phyloP scores from a whole-genome alignment of 2,113 vertebrate genomes.

The Brachyistius frenatus region DNA sequence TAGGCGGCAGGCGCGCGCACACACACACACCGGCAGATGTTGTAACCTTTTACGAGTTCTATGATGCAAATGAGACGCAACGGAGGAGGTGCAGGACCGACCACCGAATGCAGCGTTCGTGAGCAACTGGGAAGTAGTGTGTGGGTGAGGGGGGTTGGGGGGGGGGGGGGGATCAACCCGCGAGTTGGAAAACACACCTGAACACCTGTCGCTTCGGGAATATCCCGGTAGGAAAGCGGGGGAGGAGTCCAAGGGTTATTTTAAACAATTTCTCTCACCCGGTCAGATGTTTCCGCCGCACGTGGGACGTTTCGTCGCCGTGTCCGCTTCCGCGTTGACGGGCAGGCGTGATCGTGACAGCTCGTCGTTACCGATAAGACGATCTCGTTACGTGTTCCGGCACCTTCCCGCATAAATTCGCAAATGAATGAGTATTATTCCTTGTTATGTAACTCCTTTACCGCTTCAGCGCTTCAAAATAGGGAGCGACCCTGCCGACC shows the following conservation, averaged over 20 bases:
- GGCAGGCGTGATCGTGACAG: slow-evolving; percentile 39
- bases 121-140: no score
- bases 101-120: no score
- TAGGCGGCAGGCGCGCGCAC: not conserved
- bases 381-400: slow-evolving; percentile 37
- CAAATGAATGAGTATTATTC: slow-evolving; percentile 4
- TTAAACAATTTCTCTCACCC: no score
- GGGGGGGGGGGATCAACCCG: no score
- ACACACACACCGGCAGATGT: slow-evolving; percentile 18
- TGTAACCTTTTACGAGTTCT: slow-evolving; percentile 54
- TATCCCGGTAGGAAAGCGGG: no score
- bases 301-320: slow-evolving; percentile 27
- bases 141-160: no score
- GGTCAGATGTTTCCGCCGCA: not conserved
- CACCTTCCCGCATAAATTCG: slow-evolving; percentile 33
- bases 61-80: slow-evolving; percentile 37
- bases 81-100: no score
- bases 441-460: slow-evolving; percentile 8
- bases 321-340: slow-evolving; percentile 21
- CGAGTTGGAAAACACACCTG: no score
- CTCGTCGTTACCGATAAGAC: slow-evolving; percentile 28
- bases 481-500: not conserved
- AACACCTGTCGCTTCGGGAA: no score
- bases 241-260: no score
- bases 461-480: slow-evolving; percentile 7